Evolutionary conservation across 2,888 invertebrate species (phyloP).

Genomic region (Steinernema hermaphroditum): DNA sequence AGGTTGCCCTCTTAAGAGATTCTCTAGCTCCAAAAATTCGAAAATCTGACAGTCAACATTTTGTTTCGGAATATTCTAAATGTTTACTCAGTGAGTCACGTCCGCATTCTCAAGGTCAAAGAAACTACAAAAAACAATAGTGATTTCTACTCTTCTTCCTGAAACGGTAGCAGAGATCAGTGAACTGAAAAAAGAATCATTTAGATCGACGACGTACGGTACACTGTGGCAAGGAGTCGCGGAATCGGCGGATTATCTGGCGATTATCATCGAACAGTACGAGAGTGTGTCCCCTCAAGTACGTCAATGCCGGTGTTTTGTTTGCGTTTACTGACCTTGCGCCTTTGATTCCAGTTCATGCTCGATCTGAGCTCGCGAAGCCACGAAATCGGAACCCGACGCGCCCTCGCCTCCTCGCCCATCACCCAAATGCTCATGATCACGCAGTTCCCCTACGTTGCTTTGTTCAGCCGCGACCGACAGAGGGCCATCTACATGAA

Average conservation of each 20-base stretch:
- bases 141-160: too few species aligned
- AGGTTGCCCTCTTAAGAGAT: too few species aligned
- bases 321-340: slow-evolving; percentile 29
- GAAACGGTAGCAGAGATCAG: too few species aligned
- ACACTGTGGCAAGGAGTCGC: slow-evolving; percentile 61
- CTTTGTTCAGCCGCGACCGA: slow-evolving; percentile 62
- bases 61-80: too few species aligned
- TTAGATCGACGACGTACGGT: slow-evolving; percentile 56
- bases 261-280: slow-evolving; percentile 62
- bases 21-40: too few species aligned
- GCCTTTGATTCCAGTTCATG: slow-evolving; percentile 48
- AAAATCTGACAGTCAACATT: too few species aligned
- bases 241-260: slow-evolving; percentile 58
- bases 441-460: slow-evolving; percentile 59
- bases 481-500: slow-evolving; percentile 65
- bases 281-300: slow-evolving; percentile 59
- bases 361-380: slow-evolving; percentile 57
- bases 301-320: slow-evolving; percentile 17
- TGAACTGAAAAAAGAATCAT: slow-evolving; percentile 28
- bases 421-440: slow-evolving; percentile 57
- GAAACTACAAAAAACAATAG: too few species aligned
- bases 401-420: slow-evolving; percentile 59
- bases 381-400: slow-evolving; percentile 53
- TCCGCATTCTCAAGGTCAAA: too few species aligned
- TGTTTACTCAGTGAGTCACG: slow-evolving; percentile 9